Percentiles rank a stretch among this genome's conserved stretches.
Conservation (phyloP, 2,797 vertebrate species). For the Varecia variegata region DNA sequence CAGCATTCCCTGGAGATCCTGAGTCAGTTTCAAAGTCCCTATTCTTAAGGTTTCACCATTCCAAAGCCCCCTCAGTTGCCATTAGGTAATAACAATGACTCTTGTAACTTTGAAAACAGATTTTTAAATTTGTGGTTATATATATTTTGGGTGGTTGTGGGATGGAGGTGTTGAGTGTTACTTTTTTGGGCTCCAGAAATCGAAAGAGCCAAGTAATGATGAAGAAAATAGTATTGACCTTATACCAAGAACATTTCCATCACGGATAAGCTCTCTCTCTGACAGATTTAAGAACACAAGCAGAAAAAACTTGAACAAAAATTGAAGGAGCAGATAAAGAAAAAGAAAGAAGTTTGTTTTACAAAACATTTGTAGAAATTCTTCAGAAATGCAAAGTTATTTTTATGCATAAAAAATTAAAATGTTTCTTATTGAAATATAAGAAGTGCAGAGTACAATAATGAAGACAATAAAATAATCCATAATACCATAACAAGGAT, state of each 20-base stretch:
- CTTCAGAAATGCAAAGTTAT: background rate
- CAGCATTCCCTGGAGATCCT: background rate
- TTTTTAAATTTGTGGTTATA: background rate
- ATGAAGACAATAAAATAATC: background rate
- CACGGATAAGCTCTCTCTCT: fast-evolving
- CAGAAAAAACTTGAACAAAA: background rate
- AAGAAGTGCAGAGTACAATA: background rate
- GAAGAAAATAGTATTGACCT: background rate
- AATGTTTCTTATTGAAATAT: background rate
- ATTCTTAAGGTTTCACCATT: background rate
- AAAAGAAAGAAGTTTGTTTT: background rate
- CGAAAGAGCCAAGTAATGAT: background rate
- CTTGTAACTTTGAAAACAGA: background rate
- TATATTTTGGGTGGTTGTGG: background rate
- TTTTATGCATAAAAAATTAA: constrained; percentile 1
- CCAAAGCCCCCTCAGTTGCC: background rate
- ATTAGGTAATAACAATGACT: background rate
- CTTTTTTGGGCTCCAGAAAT: background rate
- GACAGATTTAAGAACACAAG: background rate
- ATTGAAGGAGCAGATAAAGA: background rate
- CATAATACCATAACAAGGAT: background rate
- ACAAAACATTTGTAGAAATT: background rate
- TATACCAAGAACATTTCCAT: background rate
- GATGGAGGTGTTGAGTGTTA: background rate
- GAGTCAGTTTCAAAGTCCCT: background rate